Conservation (phyloP, 2,113 vertebrate genomes). For the Datnioides undecimradiatus region DNA sequence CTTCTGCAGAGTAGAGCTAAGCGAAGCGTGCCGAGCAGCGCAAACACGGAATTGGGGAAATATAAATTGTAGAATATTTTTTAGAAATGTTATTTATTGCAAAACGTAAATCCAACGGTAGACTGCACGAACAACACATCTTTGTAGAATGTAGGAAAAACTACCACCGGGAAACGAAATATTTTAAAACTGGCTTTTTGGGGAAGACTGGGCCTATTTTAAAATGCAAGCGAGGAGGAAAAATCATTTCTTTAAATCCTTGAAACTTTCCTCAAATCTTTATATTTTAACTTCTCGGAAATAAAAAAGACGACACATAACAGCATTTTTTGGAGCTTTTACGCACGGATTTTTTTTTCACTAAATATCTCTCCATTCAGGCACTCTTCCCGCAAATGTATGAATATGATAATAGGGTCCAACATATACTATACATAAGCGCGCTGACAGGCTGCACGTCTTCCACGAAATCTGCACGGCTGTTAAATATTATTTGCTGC, state of each 20-base stretch:
- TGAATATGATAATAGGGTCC: constrained; percentile 39
- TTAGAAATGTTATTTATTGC: constrained; percentile 1
- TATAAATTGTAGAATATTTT: not conserved
- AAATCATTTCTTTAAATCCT: not conserved
- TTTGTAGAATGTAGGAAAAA: not conserved
- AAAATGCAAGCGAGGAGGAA: constrained; percentile 15
- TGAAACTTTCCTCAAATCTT: not conserved
- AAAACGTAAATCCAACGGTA: not conserved
- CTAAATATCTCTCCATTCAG: not conserved
- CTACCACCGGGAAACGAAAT: not conserved
- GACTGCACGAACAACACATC: not conserved
- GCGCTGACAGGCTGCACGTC: constrained; percentile 13
- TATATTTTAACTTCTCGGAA: not conserved
- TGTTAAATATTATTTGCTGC: constrained; percentile 24
- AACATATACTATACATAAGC: constrained; percentile 15
- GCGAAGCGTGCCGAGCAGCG: constrained; percentile 33
- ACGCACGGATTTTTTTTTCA: not conserved
- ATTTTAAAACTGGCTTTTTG: not conserved
- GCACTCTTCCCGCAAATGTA: not conserved
- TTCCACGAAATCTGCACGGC: constrained; percentile 8
- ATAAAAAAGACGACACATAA: not conserved
- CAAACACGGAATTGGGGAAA: not conserved
- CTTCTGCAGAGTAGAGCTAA: constrained; percentile 54
- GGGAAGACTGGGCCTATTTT: not conserved
- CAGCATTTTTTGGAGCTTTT: constrained; percentile 1